Evolutionary conservation across 2,797 vertebrate genomes (phyloP).

Genomic region (Peromyscus melanophrys): DNA sequence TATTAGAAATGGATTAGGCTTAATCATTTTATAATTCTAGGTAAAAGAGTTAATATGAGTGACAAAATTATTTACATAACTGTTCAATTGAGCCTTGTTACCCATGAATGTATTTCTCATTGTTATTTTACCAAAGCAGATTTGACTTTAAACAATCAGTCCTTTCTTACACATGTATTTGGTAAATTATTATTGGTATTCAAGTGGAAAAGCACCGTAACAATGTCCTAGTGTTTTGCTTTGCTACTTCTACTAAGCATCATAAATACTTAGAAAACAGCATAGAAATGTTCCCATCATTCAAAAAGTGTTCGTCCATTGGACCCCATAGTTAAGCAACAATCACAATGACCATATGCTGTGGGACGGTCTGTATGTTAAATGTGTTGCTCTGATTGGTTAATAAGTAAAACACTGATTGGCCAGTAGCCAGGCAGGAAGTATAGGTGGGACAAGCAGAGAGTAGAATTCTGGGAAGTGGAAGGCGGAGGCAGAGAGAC

Average conservation of each 20-base stretch:
- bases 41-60: background rate
- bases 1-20: background rate
- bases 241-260: slow-evolving; percentile 73
- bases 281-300: slow-evolving; percentile 68
- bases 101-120: slow-evolving; percentile 3
- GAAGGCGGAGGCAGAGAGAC: too few relatives aligned
- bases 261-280: slow-evolving; percentile 52
- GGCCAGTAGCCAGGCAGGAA: too few relatives aligned
- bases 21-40: slow-evolving; percentile 24
- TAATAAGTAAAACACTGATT: too few relatives aligned
- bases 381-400: too few relatives aligned
- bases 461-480: too few relatives aligned
- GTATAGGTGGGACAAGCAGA: too few relatives aligned
- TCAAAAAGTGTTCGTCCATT: slow-evolving; percentile 65
- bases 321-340: slow-evolving; percentile 63
- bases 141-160: slow-evolving; percentile 67
- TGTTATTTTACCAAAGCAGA: slow-evolving; percentile 52
- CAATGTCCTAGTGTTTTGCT: slow-evolving; percentile 72
- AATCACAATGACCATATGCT: slow-evolving; percentile 62
- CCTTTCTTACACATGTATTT: slow-evolving; percentile 56
- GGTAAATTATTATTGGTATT: slow-evolving; percentile 70
- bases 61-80: background rate
- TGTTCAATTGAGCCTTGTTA: background rate
- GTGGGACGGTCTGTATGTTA: too few relatives aligned
- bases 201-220: slow-evolving; percentile 68